These are phyloP conservation scores for Etheostoma nigrum DNA, from an alignment of 2,797 vertebrate species.

Conservation along the genomic window DNA sequence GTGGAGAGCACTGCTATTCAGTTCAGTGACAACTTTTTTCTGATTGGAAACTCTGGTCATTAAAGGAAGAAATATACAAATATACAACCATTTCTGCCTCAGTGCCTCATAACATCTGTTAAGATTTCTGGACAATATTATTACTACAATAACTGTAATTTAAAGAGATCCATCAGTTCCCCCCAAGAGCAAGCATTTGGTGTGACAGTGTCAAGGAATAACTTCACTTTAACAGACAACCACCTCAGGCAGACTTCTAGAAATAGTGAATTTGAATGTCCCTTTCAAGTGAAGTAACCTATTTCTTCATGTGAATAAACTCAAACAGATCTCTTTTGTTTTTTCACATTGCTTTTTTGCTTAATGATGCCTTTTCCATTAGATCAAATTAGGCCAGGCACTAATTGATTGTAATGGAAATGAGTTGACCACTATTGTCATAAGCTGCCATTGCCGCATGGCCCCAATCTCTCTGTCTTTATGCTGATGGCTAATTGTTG, in stretches of 20 bases:
- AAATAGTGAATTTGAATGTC: conserved; percentile 1
- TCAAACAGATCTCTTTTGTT: conserved; percentile 52
- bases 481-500: conserved; percentile 76
- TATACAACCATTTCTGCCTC: neutral
- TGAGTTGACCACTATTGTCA: conserved; percentile 80
- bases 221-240: too few relatives aligned
- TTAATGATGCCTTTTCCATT: conserved; percentile 66
- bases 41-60: conserved; percentile 7
- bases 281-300: conserved; percentile 19
- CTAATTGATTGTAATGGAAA: conserved; percentile 84
- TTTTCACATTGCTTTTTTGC: conserved; percentile 52
- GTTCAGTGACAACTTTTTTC: neutral
- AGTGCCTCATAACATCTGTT: conserved; percentile 17
- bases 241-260: neutral
- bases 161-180: too few relatives aligned
- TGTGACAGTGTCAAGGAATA: too few relatives aligned
- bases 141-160: neutral
- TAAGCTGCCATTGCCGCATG: conserved; percentile 61
- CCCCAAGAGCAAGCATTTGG: too few relatives aligned
- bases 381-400: conserved; percentile 72
- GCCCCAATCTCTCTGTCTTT: conserved; percentile 71
- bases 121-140: conserved; percentile 10
- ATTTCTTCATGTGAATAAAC: conserved; percentile 51
- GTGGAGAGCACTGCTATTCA: neutral
- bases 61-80: neutral